Percentiles rank a stretch among this genome's conserved stretches.
These are phyloP conservation scores for Melieria picta DNA, from an alignment of 2,888 invertebrate genomes.

Conservation along the genomic window DNA sequence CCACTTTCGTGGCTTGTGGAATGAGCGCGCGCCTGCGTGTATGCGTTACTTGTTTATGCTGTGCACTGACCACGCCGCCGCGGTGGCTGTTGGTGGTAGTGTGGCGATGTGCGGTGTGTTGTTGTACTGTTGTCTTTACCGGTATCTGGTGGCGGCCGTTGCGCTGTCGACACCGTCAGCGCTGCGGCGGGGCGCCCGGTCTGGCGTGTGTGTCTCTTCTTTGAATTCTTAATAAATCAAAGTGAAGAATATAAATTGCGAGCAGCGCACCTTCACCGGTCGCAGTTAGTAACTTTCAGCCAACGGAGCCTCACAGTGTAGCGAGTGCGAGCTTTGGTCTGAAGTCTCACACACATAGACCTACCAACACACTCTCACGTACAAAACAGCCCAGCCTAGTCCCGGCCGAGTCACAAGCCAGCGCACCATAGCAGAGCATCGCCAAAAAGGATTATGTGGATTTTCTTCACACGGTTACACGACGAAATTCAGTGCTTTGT, in stretches of 20 bases:
- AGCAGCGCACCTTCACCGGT: conserved; percentile 60
- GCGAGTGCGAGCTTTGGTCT: conserved; percentile 65
- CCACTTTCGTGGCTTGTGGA: no score
- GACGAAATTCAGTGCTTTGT: no score
- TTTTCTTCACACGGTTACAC: conserved; percentile 1
- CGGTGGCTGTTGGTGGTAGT: conserved; percentile 8
- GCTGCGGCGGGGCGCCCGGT: conserved; percentile 1
- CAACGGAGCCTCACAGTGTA: conserved; percentile 65
- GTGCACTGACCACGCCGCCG: not conserved
- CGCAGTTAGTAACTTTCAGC: conserved; percentile 66
- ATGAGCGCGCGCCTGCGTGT: not conserved
- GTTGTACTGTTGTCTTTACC: not conserved
- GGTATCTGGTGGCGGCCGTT: not conserved
- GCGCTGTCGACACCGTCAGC: no score
- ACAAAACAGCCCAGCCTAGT: not conserved
- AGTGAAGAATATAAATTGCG: conserved; percentile 67
- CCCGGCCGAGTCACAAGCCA: conserved; percentile 16
- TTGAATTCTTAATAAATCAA: conserved; percentile 67
- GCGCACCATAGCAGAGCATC: conserved; percentile 32
- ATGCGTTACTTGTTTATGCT: not conserved
- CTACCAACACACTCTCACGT: not conserved
- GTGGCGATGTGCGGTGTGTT: not conserved
- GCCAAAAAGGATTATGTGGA: conserved; percentile 51
- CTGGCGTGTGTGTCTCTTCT: conserved; percentile 54
- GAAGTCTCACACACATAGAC: conserved; percentile 39